These are phyloP conservation scores for Allygus modestus DNA, from an alignment of 2,888 invertebrate genomes.

Conservation along the genomic window DNA sequence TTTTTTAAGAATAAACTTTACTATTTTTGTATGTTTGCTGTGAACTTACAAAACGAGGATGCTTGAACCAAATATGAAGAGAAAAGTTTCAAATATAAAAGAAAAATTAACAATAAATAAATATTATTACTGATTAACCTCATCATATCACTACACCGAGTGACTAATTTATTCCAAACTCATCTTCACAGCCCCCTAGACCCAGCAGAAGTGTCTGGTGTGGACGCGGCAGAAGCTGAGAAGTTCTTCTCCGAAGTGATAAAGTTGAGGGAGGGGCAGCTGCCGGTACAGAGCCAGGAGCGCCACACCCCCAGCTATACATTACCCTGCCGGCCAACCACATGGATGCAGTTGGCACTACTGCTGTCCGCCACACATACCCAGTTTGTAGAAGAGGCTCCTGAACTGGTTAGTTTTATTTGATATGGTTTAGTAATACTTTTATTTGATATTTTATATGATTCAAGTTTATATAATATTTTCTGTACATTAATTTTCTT, in stretches of 20 bases:
- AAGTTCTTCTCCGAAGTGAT: constrained; percentile 41
- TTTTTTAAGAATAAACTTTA: too few relatives aligned
- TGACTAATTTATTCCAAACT: too few relatives aligned
- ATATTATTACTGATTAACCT: too few relatives aligned
- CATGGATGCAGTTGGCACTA: constrained; percentile 54
- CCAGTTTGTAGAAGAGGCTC: constrained; percentile 58
- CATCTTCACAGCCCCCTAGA: constrained; percentile 35
- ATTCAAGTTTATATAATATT: too few relatives aligned
- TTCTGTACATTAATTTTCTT: too few relatives aligned
- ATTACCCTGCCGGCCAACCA: constrained; percentile 24
- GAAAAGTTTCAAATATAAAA: too few relatives aligned
- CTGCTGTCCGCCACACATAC: constrained; percentile 41
- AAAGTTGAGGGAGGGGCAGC: constrained; percentile 8
- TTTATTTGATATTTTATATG: background rate
- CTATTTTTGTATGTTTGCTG: too few relatives aligned
- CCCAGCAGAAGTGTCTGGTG: constrained; percentile 18
- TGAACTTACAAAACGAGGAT: too few relatives aligned
- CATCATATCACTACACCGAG: too few relatives aligned
- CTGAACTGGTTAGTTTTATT: constrained; percentile 47
- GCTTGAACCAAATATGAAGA: too few relatives aligned
- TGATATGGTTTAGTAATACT: background rate
- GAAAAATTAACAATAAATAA: too few relatives aligned
- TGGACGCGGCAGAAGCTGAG: constrained; percentile 37
- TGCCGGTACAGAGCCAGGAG: background rate
- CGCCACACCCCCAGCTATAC: constrained; percentile 41